Percentiles rank a stretch among this genome's conserved stretches.
Conservation (phyloP, 2,888 invertebrate genomes). For the Trimorus sp. region DNA sequence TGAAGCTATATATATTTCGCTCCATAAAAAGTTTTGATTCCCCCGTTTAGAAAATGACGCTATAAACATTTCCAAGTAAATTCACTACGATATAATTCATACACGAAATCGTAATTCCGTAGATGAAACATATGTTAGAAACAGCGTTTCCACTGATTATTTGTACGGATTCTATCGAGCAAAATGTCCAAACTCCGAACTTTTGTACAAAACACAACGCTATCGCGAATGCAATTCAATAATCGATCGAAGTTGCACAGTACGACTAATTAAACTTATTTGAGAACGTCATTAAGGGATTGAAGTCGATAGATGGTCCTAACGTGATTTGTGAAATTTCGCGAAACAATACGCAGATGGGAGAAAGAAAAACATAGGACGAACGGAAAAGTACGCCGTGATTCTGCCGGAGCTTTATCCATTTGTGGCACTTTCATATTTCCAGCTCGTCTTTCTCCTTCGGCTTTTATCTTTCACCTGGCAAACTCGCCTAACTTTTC, state of each 20-base stretch:
- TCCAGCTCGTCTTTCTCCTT: slow-evolving; percentile 44
- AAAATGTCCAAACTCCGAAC: slow-evolving; percentile 11
- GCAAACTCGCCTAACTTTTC: slow-evolving; percentile 60
- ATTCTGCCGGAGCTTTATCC: slow-evolving; percentile 52
- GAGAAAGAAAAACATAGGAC: slow-evolving; percentile 2
- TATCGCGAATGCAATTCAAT: slow-evolving; percentile 19
- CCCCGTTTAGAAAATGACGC: no score
- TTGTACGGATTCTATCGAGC: background rate
- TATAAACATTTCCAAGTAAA: no score
- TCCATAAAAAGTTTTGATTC: no score
- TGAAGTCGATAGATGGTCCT: slow-evolving; percentile 41
- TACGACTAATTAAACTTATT: slow-evolving; percentile 45
- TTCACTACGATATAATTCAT: no score
- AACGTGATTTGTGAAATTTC: slow-evolving; percentile 26
- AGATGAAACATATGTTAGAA: no score
- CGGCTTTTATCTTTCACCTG: slow-evolving; percentile 59
- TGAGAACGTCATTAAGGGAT: slow-evolving; percentile 32
- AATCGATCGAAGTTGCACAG: slow-evolving; percentile 20
- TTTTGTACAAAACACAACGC: background rate
- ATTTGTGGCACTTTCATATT: slow-evolving; percentile 60
- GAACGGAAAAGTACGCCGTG: slow-evolving; percentile 18
- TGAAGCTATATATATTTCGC: no score
- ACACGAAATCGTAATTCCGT: no score
- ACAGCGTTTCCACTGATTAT: no score
- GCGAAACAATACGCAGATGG: slow-evolving; percentile 40